These are phyloP conservation scores for Etheostoma spectabile DNA, from an alignment of 2,113 vertebrate genomes.

Conservation along the genomic window DNA sequence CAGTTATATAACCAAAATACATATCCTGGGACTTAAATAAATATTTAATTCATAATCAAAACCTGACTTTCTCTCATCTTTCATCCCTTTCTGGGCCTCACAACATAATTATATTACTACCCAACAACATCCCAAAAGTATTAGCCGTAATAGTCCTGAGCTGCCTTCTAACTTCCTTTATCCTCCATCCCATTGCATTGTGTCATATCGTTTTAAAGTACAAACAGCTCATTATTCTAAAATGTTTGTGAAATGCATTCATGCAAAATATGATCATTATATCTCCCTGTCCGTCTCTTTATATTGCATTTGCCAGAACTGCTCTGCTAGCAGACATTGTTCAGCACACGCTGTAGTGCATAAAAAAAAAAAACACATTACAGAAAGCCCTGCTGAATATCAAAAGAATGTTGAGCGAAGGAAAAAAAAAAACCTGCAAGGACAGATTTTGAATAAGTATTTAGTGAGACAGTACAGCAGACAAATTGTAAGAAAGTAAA, in stretches of 20 bases:
- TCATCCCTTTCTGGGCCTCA: background rate
- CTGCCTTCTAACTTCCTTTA: conserved; percentile 3
- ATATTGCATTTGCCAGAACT: background rate
- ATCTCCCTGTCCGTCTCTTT: background rate
- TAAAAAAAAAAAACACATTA: background rate
- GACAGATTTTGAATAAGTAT: conserved; percentile 6
- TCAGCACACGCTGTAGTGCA: background rate
- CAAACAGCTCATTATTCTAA: conserved; percentile 24
- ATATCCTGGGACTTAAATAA: no score
- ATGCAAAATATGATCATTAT: conserved; percentile 22
- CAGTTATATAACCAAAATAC: no score
- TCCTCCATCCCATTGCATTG: background rate
- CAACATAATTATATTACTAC: background rate
- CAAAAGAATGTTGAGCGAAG: background rate
- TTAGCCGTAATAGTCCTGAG: background rate
- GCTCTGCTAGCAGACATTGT: background rate
- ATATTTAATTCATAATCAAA: no score
- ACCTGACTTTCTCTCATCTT: background rate
- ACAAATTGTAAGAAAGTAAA: background rate
- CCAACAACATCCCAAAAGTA: background rate
- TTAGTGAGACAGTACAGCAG: conserved; percentile 7
- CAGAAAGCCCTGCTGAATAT: background rate
- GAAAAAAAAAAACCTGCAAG: background rate
- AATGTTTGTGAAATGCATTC: conserved; percentile 6
- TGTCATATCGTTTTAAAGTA: conserved; percentile 8